A percentile compares a stretch with the other conserved stretches of the same genome.
These are phyloP conservation scores for Anoplophora glabripennis DNA, from an alignment of 1,140 invertebrate species.

Conservation along the genomic window DNA sequence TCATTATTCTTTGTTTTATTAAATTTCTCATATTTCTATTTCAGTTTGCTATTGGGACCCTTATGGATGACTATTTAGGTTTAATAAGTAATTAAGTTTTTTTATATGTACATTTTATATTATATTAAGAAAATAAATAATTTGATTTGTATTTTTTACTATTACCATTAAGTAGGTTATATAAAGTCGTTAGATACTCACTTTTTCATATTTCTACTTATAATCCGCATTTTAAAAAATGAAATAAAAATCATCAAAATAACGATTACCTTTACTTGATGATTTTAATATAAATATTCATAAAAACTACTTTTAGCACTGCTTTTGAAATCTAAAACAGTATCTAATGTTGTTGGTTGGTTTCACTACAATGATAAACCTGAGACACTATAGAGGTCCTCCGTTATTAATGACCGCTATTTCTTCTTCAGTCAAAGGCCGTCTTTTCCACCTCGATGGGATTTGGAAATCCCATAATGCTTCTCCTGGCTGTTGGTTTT, in stretches of 20 bases:
- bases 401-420: constrained; percentile 41
- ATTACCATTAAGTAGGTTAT: too few species aligned
- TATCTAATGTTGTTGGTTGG: too few species aligned
- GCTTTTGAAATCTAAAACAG: too few species aligned
- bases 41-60: constrained; percentile 96
- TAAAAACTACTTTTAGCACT: too few species aligned
- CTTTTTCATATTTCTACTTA: too few species aligned
- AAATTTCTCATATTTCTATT: constrained; percentile 50
- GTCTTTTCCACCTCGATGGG: constrained; percentile 35
- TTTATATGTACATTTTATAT: constrained; percentile 10
- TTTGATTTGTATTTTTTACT: constrained; percentile 13
- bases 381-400: constrained; percentile 26
- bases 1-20: neutral
- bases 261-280: too few species aligned
- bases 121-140: constrained; percentile 1
- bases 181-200: too few species aligned
- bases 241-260: too few species aligned
- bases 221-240: neutral
- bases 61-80: constrained; percentile 97
- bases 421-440: constrained; percentile 37
- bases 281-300: too few species aligned
- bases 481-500: constrained; percentile 19
- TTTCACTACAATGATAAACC: too few species aligned
- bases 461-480: constrained; percentile 44
- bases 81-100: constrained; percentile 52